Evolutionary conservation across 2,113 vertebrate genomes (phyloP).

Genomic region (Trematomus loennbergii): DNA sequence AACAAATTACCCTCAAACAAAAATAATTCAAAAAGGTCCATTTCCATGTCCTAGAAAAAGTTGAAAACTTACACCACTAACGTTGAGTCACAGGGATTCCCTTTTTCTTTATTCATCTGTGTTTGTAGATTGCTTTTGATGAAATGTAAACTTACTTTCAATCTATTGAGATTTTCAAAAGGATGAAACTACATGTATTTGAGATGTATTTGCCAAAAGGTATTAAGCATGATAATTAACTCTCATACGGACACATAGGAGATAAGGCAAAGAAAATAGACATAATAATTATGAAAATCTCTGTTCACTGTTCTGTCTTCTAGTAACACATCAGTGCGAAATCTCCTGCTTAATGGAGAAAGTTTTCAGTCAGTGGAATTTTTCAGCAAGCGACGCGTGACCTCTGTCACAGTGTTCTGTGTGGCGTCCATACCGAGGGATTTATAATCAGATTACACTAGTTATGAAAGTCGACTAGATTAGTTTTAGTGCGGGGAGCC

Average conservation of each 20-base stretch:
- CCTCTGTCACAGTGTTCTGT: slow-evolving; percentile 68
- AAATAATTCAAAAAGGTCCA: not conserved
- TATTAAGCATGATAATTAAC: not conserved
- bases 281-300: slow-evolving; percentile 35
- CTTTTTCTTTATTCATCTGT: not conserved
- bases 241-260: not conserved
- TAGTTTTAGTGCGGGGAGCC: slow-evolving; percentile 52
- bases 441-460: slow-evolving; percentile 76
- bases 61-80: not conserved
- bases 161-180: not conserved
- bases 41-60: not conserved
- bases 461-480: slow-evolving; percentile 78
- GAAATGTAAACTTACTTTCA: not conserved
- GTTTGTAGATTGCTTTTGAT: not conserved
- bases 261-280: slow-evolving; percentile 4
- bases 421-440: slow-evolving; percentile 48
- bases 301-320: slow-evolving; percentile 33
- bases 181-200: not conserved
- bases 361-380: slow-evolving; percentile 55
- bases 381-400: slow-evolving; percentile 69
- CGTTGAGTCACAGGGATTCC: not conserved
- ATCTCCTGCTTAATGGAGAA: slow-evolving; percentile 58
- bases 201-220: not conserved
- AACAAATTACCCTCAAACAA: not conserved
- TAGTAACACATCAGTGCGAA: slow-evolving; percentile 53